Evolutionary conservation across 2,888 invertebrate genomes (phyloP).

Genomic region (Pyralis farinalis): DNA sequence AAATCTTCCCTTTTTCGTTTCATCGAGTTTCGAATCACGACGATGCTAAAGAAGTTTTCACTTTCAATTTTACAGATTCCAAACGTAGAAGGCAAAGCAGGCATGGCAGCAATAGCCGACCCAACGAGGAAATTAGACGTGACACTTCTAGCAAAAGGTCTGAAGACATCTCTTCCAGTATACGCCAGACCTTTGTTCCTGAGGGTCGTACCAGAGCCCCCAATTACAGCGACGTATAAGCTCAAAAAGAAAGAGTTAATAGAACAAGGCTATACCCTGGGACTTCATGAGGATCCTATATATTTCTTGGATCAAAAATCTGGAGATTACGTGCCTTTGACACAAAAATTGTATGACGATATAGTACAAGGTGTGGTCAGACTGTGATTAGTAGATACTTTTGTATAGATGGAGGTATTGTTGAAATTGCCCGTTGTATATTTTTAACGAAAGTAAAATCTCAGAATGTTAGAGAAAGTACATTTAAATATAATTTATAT

Average conservation of each 20-base stretch:
- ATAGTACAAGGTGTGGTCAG: conserved; percentile 71
- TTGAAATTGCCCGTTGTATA: no score
- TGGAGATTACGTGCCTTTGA: conserved; percentile 68
- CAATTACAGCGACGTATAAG: conserved; percentile 94
- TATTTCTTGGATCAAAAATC: conserved; percentile 81
- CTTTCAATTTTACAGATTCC: conserved; percentile 80
- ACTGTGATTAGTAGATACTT: conserved; percentile 50
- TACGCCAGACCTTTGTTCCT: conserved; percentile 95
- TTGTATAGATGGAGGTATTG: no score
- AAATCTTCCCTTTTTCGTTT: no score
- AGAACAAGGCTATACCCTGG: conserved; percentile 87
- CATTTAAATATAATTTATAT: no score
- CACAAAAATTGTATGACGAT: conserved; percentile 67
- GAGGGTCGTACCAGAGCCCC: conserved; percentile 87
- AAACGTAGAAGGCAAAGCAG: conserved; percentile 91
- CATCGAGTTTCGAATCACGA: no score
- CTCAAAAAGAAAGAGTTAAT: conserved; percentile 94
- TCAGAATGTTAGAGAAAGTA: no score
- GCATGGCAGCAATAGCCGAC: conserved; percentile 96
- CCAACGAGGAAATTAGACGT: conserved; percentile 84
- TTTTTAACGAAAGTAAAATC: no score
- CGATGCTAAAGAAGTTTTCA: no score
- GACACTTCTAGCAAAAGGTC: conserved; percentile 51
- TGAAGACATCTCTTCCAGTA: conserved; percentile 83
- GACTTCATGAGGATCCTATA: conserved; percentile 83